Evolutionary conservation across 2,888 invertebrate species (phyloP).

Genomic region (Acronicta alni): DNA sequence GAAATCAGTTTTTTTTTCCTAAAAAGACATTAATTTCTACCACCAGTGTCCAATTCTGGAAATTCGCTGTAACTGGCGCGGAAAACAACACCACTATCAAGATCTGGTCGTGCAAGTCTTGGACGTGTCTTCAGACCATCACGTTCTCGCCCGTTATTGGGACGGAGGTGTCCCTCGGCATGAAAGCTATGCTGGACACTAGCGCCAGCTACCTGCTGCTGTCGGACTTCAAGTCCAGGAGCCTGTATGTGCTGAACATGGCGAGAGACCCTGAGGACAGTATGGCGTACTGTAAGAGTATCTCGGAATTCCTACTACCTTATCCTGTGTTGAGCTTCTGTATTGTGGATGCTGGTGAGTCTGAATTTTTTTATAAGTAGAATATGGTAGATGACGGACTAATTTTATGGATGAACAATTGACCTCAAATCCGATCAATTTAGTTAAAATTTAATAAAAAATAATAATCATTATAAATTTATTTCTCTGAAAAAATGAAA

Average conservation of each 20-base stretch:
- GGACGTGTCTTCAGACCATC: conserved; percentile 97
- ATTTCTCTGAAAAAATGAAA: no score
- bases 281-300: conserved; percentile 91
- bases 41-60: conserved; percentile 94
- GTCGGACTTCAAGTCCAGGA: conserved; percentile 95
- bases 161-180: conserved; percentile 73
- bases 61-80: conserved; percentile 97
- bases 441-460: no score
- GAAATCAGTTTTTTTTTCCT: no score
- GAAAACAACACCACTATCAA: conserved; percentile 97
- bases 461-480: no score
- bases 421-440: no score
- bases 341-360: conserved; percentile 93
- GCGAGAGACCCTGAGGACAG: conserved; percentile 86
- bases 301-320: conserved; percentile 96
- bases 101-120: conserved; percentile 98
- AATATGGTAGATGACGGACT: no score
- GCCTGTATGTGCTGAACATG: conserved; percentile 94
- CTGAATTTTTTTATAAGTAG: no score
- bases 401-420: no score
- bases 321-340: conserved; percentile 97
- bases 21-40: no score
- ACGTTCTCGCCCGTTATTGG: conserved; percentile 89
- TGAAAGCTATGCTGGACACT: conserved; percentile 95
- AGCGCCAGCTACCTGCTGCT: conserved; percentile 96